phyloP scores from a whole-genome alignment of 1,140 invertebrate species.

The Drosophila pandora region DNA sequence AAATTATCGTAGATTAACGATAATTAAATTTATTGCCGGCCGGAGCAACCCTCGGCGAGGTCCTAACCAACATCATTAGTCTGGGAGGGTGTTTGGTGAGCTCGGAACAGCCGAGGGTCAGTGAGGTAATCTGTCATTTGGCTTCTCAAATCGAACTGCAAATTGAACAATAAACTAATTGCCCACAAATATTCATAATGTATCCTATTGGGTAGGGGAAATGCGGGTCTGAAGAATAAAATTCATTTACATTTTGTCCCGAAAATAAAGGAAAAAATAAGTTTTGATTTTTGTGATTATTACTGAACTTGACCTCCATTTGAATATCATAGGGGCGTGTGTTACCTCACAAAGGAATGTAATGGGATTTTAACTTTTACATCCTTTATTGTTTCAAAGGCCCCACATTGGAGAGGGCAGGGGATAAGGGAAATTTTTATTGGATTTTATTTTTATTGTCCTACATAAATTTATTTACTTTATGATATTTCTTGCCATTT shows the following conservation, averaged over 20 bases:
- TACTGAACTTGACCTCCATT: slow-evolving; percentile 72
- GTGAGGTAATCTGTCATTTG: slow-evolving; percentile 70
- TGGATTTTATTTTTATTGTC: slow-evolving; percentile 72
- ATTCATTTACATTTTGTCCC: slow-evolving; percentile 36
- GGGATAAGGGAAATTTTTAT: slow-evolving; percentile 56
- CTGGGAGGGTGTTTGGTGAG: slow-evolving; percentile 2
- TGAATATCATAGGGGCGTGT: slow-evolving; percentile 23
- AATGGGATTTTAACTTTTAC: slow-evolving; percentile 43
- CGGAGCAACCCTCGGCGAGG: slow-evolving; percentile 45
- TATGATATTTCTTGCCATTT: slow-evolving; percentile 50
- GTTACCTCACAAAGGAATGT: slow-evolving; percentile 17
- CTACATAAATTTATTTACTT: slow-evolving; percentile 74
- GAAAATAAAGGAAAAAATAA: slow-evolving; percentile 25
- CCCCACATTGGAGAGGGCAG: slow-evolving; percentile 9
- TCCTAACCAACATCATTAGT: slow-evolving; percentile 63
- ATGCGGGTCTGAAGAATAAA: slow-evolving; percentile 31
- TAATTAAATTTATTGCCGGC: slow-evolving; percentile 71
- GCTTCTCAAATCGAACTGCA: slow-evolving; percentile 40
- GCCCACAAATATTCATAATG: slow-evolving; percentile 1
- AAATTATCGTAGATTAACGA: slow-evolving; percentile 81
- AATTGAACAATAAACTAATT: slow-evolving; percentile 30
- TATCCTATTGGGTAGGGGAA: slow-evolving; percentile 14
- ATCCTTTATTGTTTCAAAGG: slow-evolving; percentile 55
- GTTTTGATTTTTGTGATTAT: slow-evolving; percentile 54
- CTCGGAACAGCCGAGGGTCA: slow-evolving; percentile 35